phyloP scores from a whole-genome alignment of 2,888 invertebrate species.

The Eubasilissa splendida region DNA sequence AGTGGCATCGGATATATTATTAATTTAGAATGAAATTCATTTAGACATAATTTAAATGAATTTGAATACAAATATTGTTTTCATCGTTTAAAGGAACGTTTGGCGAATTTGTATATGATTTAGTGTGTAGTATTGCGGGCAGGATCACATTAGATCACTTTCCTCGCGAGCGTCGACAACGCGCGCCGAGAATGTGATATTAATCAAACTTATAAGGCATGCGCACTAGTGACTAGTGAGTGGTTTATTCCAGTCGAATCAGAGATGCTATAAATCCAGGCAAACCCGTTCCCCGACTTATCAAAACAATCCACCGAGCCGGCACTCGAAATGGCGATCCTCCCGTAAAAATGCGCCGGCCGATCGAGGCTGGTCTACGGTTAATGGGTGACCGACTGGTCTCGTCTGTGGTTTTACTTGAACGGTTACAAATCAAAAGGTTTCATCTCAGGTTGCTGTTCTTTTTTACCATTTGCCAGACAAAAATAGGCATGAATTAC shows the following conservation, averaged over 20 bases:
- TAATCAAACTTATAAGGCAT: conserved; percentile 68
- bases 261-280: conserved; percentile 71
- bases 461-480: too few species aligned
- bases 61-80: too few species aligned
- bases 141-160: conserved; percentile 8
- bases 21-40: too few species aligned
- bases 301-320: conserved; percentile 64
- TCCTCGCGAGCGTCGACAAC: conserved; percentile 35
- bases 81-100: neutral
- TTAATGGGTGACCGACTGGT: too few species aligned
- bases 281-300: conserved; percentile 74
- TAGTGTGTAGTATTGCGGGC: neutral
- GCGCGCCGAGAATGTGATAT: conserved; percentile 64
- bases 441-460: too few species aligned
- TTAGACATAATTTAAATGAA: too few species aligned
- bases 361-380: neutral
- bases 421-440: too few species aligned
- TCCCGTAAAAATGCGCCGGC: conserved; percentile 16
- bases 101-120: neutral
- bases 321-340: conserved; percentile 16
- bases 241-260: conserved; percentile 75
- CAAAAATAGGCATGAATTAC: too few species aligned
- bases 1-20: too few species aligned
- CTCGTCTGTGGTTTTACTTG: too few species aligned
- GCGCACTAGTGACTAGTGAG: conserved; percentile 66